phyloP scores from a whole-genome alignment of 2,888 invertebrate species.

The Drosophila borborema region DNA sequence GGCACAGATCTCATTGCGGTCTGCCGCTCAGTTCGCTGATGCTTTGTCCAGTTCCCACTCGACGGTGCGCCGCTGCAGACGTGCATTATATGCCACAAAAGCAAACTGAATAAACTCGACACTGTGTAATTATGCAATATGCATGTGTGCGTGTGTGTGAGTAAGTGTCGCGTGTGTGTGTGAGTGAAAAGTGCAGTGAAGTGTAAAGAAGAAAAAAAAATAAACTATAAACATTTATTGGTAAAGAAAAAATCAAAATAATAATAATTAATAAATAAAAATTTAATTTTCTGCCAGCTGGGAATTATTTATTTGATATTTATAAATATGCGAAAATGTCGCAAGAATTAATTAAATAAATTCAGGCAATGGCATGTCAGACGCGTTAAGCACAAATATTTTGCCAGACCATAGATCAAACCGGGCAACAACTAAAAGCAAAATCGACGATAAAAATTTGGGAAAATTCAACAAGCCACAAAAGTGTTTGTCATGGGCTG shows the following conservation, averaged over 20 bases:
- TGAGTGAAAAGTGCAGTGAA: conserved; percentile 34
- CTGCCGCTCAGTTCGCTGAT: conserved; percentile 18
- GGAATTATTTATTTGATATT: conserved; percentile 24
- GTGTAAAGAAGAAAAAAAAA: conserved; percentile 28
- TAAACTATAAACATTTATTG: conserved; percentile 25
- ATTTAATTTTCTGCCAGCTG: conserved; percentile 48
- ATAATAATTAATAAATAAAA: conserved; percentile 1
- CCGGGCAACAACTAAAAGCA: conserved; percentile 18
- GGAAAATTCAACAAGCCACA: conserved; percentile 24
- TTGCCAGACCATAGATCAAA: conserved; percentile 63
- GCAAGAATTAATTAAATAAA: conserved; percentile 56
- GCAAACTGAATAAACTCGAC: not conserved
- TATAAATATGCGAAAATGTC: conserved; percentile 42
- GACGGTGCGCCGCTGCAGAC: conserved; percentile 67
- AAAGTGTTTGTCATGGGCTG: conserved; percentile 70
- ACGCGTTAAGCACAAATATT: conserved; percentile 53
- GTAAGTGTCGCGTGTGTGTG: not conserved
- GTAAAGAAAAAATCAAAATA: conserved; percentile 12
- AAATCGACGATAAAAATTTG: conserved; percentile 26
- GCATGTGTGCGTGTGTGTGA: conserved; percentile 6
- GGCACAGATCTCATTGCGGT: conserved; percentile 29
- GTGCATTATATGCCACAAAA: conserved; percentile 35
- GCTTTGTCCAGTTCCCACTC: conserved; percentile 72
- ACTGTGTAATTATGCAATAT: conserved; percentile 46
- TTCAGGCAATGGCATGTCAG: conserved; percentile 57